Evolutionary conservation across 2,797 vertebrate species (phyloP), one percentile per base, ranked within the genome.

Genomic region (Helicolenus hilgendorfi): DNA sequence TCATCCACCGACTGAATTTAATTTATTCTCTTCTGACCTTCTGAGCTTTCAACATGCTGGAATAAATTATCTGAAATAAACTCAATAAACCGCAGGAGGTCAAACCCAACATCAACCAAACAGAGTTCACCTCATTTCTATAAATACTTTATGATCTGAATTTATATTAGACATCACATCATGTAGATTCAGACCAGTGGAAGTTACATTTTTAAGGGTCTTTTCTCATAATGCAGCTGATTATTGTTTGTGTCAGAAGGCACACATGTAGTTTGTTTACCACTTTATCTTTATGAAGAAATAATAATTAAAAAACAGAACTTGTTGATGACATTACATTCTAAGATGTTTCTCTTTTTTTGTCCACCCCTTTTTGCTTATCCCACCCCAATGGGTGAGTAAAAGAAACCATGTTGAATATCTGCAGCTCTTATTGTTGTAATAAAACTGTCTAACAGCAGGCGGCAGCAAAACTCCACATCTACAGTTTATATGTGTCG

Each of bases 391-490:
- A 18, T 45, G 41, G 1, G 41, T 45, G 6, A 45, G 41, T 18
- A 45, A 53, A n/a, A 53, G 49, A 53, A 53, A 53, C 2, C 24
- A 15, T 24, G 60, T 63, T 36, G 5, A 11, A 11, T 3, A 29
- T n/a, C 10, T 0, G 10, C 4, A 24, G 55, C 0, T 53, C 7
- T 20, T 53, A 53, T 53, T 14, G 4, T n/a, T 88, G 81, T 59
- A 59, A 31, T 83, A 9, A 6, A 20, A 1, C 5, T 22, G 10
- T 49, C 3, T n/a, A 62, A 89, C 97, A 94, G 88, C 31, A 91
- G 97, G 41, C 90, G 97, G 97, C 94, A 91, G 93, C 79, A 86
- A 4, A 59, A 65, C 1, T 5, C 6, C 18, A 59, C 56, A 59
- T 59, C 45, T n/a, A 53, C 45, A 53, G 45, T 53, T n/a, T 53